Conservation (phyloP, 2,888 invertebrate species). For the Gnatocerus cornutus region DNA sequence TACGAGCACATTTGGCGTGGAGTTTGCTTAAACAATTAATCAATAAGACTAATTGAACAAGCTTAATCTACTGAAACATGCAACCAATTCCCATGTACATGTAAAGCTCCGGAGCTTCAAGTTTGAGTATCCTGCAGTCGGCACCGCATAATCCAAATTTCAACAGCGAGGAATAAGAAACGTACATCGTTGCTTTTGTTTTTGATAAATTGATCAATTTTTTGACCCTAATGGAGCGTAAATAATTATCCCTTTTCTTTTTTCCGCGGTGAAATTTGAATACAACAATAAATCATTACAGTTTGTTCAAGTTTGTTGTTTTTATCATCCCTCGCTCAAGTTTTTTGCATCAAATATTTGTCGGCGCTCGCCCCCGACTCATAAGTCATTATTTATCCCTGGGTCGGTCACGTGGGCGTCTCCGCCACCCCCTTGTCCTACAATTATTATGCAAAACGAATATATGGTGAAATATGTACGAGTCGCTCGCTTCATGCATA, state of each 20-base stretch:
- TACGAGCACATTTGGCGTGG: slow-evolving; percentile 12
- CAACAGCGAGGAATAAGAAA: neutral
- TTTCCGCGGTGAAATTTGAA: slow-evolving; percentile 43
- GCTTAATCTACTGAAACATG: slow-evolving; percentile 26
- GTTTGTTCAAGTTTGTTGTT: slow-evolving; percentile 16
- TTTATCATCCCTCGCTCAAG: slow-evolving; percentile 10
- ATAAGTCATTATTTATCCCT: slow-evolving; percentile 22
- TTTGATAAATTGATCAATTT: neutral
- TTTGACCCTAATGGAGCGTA: slow-evolving; percentile 43
- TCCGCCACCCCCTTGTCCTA: slow-evolving; percentile 2
- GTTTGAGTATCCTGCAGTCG: neutral
- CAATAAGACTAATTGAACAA: slow-evolving; percentile 41
- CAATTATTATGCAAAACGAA: slow-evolving; percentile 43
- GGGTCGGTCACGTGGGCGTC: slow-evolving; percentile 12
- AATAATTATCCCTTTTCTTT: slow-evolving; percentile 44
- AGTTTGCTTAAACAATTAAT: slow-evolving; percentile 36
- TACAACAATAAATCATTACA: slow-evolving; percentile 41
- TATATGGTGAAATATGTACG: slow-evolving; percentile 16
- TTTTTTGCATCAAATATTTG: slow-evolving; percentile 36
- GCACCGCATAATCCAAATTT: neutral
- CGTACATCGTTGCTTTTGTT: too few relatives aligned
- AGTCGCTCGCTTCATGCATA: slow-evolving; percentile 31
- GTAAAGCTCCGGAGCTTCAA: neutral
- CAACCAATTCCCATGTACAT: slow-evolving; percentile 16
- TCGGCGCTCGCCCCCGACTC: slow-evolving; percentile 23